These are phyloP conservation scores for Vipera latastei DNA, from an alignment of 2,797 vertebrate genomes.

Conservation along the genomic window DNA sequence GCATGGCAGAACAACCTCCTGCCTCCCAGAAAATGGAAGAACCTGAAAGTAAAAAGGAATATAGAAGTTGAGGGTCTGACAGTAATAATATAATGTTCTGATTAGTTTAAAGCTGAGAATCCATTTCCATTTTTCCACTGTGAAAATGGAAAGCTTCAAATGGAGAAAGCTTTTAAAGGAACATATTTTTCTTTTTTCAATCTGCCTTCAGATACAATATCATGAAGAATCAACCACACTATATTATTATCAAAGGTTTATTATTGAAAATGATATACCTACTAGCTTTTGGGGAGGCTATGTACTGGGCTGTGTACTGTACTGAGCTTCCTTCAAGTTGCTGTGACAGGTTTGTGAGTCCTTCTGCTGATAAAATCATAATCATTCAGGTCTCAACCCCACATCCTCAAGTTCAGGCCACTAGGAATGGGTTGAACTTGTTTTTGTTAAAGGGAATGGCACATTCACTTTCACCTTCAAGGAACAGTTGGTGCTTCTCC, in stretches of 20 bases:
- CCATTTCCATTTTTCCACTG: background rate
- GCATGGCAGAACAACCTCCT: no score
- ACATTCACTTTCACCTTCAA: background rate
- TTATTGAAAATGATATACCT: conserved; percentile 13
- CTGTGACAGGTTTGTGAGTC: background rate
- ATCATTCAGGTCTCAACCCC: background rate
- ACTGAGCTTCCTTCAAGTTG: background rate
- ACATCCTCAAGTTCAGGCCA: background rate
- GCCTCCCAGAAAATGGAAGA: no score
- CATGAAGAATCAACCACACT: conserved; percentile 12
- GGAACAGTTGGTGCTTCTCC: background rate
- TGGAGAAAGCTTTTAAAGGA: conserved; percentile 18
- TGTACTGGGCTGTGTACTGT: background rate
- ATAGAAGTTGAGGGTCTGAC: no score
- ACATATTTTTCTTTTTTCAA: background rate
- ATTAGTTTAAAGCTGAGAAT: background rate
- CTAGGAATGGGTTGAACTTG: background rate
- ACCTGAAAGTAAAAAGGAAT: no score
- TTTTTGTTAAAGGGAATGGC: background rate
- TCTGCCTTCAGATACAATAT: conserved; percentile 7
- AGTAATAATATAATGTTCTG: background rate
- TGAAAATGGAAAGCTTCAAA: conserved; percentile 24
- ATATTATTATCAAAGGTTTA: conserved; percentile 25
- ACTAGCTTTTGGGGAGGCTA: background rate
- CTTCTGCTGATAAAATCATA: background rate